Percentiles rank a stretch among this genome's conserved stretches.
These are phyloP conservation scores for Poicephalus meyeri DNA, from an alignment of 2,113 vertebrate species.

Conservation along the genomic window DNA sequence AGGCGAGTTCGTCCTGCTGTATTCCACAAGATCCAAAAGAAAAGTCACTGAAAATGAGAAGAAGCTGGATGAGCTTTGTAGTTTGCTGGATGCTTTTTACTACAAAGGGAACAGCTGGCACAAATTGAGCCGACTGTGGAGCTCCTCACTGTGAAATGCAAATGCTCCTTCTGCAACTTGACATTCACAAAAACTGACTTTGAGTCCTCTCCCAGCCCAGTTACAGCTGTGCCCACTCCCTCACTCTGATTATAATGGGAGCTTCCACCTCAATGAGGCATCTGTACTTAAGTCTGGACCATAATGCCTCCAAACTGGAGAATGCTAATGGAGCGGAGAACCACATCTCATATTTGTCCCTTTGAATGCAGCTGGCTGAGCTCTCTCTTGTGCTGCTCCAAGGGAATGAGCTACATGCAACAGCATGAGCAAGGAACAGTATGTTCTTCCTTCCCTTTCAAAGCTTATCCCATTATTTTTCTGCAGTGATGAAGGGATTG, in stretches of 20 bases:
- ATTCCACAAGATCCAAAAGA: neutral
- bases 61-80: slow-evolving; percentile 4
- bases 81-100: neutral
- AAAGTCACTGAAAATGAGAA: neutral
- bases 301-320: neutral
- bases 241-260: neutral
- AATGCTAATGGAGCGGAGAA: neutral
- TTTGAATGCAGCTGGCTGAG: neutral
- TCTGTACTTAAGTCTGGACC: neutral
- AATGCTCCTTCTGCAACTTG: neutral
- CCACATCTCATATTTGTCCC: neutral
- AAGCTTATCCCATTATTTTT: neutral
- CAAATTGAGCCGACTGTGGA: neutral
- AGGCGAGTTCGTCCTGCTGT: neutral
- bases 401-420: neutral
- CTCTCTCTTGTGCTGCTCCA: neutral
- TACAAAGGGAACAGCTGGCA: slow-evolving; percentile 30
- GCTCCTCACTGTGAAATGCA: neutral
- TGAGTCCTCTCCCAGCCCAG: neutral
- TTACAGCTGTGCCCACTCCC: neutral
- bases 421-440: neutral
- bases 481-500: neutral
- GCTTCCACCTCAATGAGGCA: neutral
- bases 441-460: neutral
- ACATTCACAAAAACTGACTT: neutral